phyloP scores from a whole-genome alignment of 2,888 invertebrate genomes.

The Philaethria dido region DNA sequence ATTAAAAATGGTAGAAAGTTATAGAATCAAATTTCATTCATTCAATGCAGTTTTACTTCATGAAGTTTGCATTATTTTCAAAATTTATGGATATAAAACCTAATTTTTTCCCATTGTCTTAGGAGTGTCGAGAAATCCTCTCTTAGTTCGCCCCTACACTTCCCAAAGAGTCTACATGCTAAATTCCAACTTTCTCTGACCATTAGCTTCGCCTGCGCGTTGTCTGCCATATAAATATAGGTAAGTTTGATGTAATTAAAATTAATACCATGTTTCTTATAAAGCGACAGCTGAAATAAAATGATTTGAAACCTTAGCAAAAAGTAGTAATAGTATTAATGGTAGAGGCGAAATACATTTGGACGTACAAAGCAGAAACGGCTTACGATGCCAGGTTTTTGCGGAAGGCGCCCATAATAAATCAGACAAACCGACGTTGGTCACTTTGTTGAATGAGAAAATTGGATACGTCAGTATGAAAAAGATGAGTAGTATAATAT shows the following conservation, averaged over 20 bases:
- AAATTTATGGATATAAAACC: too few relatives aligned
- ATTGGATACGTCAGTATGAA: conserved; percentile 35
- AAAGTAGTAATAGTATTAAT: conserved; percentile 53
- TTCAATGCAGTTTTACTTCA: too few relatives aligned
- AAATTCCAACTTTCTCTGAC: too few relatives aligned
- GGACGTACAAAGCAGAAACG: conserved; percentile 54
- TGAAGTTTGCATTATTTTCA: too few relatives aligned
- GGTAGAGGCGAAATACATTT: conserved; percentile 51
- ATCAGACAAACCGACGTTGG: conserved; percentile 59
- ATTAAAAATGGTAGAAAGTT: too few relatives aligned
- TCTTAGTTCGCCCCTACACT: too few relatives aligned
- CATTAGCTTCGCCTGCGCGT: too few relatives aligned
- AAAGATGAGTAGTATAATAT: conserved; percentile 1
- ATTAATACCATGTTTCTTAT: background rate
- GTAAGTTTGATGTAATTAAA: background rate
- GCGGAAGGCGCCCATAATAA: conserved; percentile 60
- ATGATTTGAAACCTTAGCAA: conserved; percentile 39
- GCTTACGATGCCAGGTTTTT: conserved; percentile 64
- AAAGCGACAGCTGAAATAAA: conserved; percentile 21
- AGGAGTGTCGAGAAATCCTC: too few relatives aligned
- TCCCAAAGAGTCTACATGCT: too few relatives aligned
- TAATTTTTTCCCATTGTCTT: too few relatives aligned
- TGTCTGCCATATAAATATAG: too few relatives aligned
- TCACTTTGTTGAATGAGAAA: conserved; percentile 44
- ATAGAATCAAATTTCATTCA: too few relatives aligned